Base-by-base conservation (phyloP, 2,797 vertebrate species). In the Argyrosomus regius region DNA sequence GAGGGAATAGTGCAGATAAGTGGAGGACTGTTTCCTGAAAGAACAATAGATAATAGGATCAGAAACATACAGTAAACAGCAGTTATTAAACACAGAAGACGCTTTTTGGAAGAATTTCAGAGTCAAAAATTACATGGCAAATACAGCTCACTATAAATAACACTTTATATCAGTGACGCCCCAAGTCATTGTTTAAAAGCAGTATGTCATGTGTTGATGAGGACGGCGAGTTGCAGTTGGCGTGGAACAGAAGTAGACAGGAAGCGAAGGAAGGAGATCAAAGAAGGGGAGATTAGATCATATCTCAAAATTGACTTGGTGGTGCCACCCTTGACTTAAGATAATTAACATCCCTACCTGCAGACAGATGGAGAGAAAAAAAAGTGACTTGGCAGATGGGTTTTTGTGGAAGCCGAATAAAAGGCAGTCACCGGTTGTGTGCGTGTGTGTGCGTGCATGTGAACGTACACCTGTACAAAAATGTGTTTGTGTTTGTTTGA, bases 241-340 rank as follows among this genome's bases (percentile, higher is more conserved):
- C 16, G 13, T 69, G 75, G 72, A 78, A 62, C 60, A 85, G 52
- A 75, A 17, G 66, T 43, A 89, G 87, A 92, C 84, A 82, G 89
- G 90, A 91, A 87, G 81, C 57, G 50, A 82, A 67, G 80, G 78
- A 88, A 78, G 48, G 65, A 5, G 68, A 84, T 89, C 81, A 91
- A 91, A 93, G 89, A 66, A 52, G 60, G 4, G 66, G 79, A 92
- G 92, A 92, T 94, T 92, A 91, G 82, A 92, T 91, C 43, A 64
- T 88, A 90, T 91, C 89, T 89, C 78, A 77, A 88, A 91, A 91
- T 84, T 86, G 89, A 85, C 83, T 86, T 60, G 75, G 66, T 84
- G 87, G 89, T 89, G 91, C 89, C 90, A 86, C 86, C 74, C 69
- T 83, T 84, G 82, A 88, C 80, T 92, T 87, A 66, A 84, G 87